Evolutionary conservation across 2,888 invertebrate genomes (phyloP).

Genomic region (Rhogogaster chlorosoma): DNA sequence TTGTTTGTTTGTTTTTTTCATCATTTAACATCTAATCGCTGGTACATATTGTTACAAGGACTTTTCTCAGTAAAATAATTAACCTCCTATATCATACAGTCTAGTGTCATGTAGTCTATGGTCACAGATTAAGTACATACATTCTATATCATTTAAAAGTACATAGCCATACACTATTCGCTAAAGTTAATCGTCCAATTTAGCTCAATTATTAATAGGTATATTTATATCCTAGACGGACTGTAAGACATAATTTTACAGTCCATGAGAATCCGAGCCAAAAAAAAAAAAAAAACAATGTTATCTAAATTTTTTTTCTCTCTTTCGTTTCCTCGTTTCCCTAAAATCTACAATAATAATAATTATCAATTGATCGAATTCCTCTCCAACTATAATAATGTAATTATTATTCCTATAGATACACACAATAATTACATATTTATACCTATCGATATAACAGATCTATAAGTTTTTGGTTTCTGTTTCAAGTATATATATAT

Average conservation of each 20-base stretch:
- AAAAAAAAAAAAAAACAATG: neutral
- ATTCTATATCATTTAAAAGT: constrained; percentile 17
- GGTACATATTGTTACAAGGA: constrained; percentile 43
- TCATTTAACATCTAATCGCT: constrained; percentile 51
- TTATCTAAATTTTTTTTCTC: neutral
- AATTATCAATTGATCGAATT: neutral
- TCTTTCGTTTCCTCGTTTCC: neutral
- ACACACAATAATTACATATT: constrained; percentile 1
- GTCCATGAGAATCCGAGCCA: constrained; percentile 7
- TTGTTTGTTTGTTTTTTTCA: neutral
- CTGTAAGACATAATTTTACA: neutral
- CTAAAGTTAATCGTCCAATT: neutral
- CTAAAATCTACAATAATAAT: constrained; percentile 18
- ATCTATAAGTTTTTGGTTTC: constrained; percentile 44
- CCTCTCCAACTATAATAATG: neutral
- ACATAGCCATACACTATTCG: constrained; percentile 13
- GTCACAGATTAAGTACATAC: constrained; percentile 52
- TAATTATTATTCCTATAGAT: constrained; percentile 5
- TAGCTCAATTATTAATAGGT: neutral
- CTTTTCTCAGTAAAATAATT: constrained; percentile 50
- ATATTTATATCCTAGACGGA: neutral
- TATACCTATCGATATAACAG: constrained; percentile 32
- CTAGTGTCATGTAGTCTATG: constrained; percentile 60
- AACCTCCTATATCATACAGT: constrained; percentile 53
- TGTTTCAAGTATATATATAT: constrained; percentile 21